Evolutionary conservation across 2,888 invertebrate genomes (phyloP).

Genomic region (Netelia inedita): DNA sequence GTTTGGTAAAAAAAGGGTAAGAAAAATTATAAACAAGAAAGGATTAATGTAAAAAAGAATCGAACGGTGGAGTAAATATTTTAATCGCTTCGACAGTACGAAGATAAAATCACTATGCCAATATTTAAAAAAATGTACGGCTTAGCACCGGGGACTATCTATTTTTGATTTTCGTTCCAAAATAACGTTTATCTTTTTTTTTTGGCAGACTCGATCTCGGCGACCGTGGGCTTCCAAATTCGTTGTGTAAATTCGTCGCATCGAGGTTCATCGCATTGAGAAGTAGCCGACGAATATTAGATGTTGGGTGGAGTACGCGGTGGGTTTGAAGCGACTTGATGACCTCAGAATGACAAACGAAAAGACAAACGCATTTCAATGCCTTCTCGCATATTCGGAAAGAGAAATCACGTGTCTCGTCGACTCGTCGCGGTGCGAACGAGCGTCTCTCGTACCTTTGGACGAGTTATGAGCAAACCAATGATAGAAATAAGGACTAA

Average conservation of each 20-base stretch:
- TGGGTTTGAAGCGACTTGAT: conserved; percentile 11
- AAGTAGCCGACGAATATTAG: neutral
- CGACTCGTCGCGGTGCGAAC: too few relatives aligned
- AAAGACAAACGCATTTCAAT: neutral
- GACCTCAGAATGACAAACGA: neutral
- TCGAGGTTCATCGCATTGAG: neutral
- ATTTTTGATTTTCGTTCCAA: neutral
- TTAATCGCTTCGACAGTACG: too few relatives aligned
- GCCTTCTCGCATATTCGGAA: neutral
- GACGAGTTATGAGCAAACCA: neutral
- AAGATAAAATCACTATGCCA: too few relatives aligned
- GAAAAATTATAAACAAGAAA: conserved; percentile 7
- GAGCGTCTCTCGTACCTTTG: too few relatives aligned
- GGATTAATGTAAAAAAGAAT: conserved; percentile 8
- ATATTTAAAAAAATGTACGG: too few relatives aligned
- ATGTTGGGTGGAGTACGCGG: neutral
- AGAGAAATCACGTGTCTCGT: neutral
- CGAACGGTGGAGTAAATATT: too few relatives aligned
- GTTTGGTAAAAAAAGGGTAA: neutral
- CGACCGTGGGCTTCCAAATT: too few relatives aligned
- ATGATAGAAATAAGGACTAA: neutral
- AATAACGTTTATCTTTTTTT: neutral
- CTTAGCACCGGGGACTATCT: too few relatives aligned
- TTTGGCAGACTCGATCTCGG: too few relatives aligned
- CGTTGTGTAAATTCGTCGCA: neutral